Base-by-base conservation (phyloP, 2,888 invertebrate genomes). In the Patella depressa region DNA sequence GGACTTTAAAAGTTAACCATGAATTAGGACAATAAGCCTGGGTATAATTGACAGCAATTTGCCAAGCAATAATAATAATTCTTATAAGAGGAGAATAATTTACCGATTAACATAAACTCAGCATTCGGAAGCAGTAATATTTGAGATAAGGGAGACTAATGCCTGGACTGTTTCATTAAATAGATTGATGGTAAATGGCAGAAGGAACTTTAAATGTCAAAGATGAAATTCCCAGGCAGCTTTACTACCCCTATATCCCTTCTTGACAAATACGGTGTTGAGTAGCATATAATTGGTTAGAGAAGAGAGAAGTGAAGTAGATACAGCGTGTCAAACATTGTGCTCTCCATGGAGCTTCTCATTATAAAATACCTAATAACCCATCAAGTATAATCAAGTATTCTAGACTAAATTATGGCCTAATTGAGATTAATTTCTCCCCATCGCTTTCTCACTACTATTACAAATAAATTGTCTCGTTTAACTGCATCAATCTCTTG, bases 381-480 rank as follows among this genome's bases (percentile, higher is more conserved):
- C 77, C 34, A 77, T 77, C 77, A 77, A 73, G 73, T 77, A 74
- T 77, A 77, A 77, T 77, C 77, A 77, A 73, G 77, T 73, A 54
- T 65, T 70, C 24, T 55, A 59, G 59, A 72, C 71, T 73, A 70
- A 77, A 77, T 77, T 77, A 74, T 73, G 71, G 72, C 71, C 71
- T 77, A 77, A 77, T 77, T 77, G 77, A 77, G 77, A 73, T 77
- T 77, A 77, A 77, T 77, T 77, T 57, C 71, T 53, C 53, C 59
- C 55, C 73, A 54, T 59, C 72, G 34, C 72, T 24, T 34, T 24
- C 45, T 72, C 45, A 53, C 45, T 45, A 45, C 45, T 45, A 45
- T 9, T 9, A 45, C 45, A 45, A 45, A 45, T 45, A 45, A 45
- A 45, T 45, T 45, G 45, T 45, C 45, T 45, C 45, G 45, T 45